These are phyloP conservation scores for Craterocephalus amniculus DNA, from an alignment of 2,797 vertebrate genomes.

Conservation along the genomic window DNA sequence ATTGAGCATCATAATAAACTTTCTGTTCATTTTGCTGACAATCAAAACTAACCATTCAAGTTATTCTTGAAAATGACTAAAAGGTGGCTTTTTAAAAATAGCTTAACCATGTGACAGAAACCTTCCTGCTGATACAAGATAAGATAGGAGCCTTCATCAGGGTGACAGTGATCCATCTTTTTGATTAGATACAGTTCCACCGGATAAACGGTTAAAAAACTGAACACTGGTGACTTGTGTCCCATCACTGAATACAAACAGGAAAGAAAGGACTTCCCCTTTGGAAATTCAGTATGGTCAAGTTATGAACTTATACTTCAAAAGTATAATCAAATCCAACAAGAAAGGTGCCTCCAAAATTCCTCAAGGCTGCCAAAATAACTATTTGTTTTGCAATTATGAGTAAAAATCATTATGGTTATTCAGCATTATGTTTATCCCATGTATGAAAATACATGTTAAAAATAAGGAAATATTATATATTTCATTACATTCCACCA, in stretches of 20 bases:
- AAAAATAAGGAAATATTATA: no score
- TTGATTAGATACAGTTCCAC: no score
- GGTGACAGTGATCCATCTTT: no score
- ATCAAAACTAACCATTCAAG: no score
- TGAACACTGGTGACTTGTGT: neutral
- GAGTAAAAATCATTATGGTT: no score
- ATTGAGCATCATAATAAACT: no score
- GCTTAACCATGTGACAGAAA: neutral
- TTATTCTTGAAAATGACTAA: no score
- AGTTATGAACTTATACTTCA: neutral
- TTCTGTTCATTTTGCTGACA: no score
- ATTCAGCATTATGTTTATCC: no score
- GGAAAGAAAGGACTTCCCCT: neutral
- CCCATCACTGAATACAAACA: slow-evolving; percentile 2
- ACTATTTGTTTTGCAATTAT: neutral
- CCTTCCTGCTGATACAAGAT: neutral
- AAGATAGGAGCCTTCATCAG: neutral
- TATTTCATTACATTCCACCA: no score
- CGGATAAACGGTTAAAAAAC: neutral
- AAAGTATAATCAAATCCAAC: neutral
- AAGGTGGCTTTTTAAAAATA: neutral
- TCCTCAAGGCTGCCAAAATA: neutral
- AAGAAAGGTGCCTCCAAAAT: neutral
- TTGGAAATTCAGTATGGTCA: slow-evolving; percentile 4
- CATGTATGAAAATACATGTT: no score